phyloP scores from a whole-genome alignment of 2,797 vertebrate genomes.

The Coluber constrictor region DNA sequence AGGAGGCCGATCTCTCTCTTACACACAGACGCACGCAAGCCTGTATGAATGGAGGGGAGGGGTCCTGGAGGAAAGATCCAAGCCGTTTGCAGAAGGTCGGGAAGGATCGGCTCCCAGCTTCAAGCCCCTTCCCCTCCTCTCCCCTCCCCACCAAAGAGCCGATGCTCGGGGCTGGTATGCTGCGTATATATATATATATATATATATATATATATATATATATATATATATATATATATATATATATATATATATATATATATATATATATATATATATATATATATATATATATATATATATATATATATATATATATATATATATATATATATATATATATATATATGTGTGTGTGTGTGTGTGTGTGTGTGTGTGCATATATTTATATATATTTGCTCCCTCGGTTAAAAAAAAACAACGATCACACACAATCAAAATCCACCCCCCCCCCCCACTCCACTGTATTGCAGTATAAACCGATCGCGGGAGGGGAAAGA shows the following conservation, averaged over 20 bases:
- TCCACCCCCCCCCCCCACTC: not conserved
- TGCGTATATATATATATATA: not conserved
- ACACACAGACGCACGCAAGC: not conserved
- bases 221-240: too few relatives aligned
- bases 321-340: too few relatives aligned
- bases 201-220: too few relatives aligned
- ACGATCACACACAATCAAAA: not conserved
- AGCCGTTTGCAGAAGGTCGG: not conserved
- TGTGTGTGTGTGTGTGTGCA: too few relatives aligned
- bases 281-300: too few relatives aligned
- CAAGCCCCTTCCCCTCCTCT: too few relatives aligned
- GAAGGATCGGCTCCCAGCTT: not conserved
- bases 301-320: too few relatives aligned
- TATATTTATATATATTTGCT: too few relatives aligned
- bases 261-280: too few relatives aligned
- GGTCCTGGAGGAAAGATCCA: not conserved
- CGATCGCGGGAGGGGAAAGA: conserved; percentile 12
- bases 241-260: too few relatives aligned
- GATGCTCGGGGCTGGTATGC: not conserved
- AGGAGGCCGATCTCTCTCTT: not conserved
- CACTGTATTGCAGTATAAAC: conserved; percentile 30
- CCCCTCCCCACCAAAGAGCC: not conserved
- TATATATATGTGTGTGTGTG: too few relatives aligned
- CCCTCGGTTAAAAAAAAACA: too few relatives aligned
- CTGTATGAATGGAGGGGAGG: conserved; percentile 13